Percentiles rank a stretch among this genome's conserved stretches.
Evolutionary conservation across 1,140 invertebrate species (phyloP).

Genomic region (Microplitis demolitor): DNA sequence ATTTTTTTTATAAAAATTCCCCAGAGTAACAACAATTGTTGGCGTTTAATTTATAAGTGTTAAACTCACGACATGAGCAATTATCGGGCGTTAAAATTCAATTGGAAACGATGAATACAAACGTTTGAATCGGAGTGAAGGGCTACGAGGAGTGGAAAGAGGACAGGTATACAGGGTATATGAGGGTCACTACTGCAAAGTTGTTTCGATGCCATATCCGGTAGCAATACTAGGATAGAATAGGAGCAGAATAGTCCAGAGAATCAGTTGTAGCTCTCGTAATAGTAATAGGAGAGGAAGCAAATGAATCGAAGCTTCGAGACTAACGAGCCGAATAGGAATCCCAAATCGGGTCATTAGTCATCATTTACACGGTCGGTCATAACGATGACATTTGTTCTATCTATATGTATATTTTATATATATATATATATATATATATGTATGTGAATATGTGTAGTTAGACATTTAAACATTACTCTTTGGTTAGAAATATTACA

Average conservation of each 20-base stretch:
- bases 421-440: too few species aligned
- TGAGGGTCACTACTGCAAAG: background rate
- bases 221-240: too few species aligned
- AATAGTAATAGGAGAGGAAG: background rate
- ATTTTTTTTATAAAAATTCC: too few species aligned
- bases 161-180: too few species aligned
- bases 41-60: background rate
- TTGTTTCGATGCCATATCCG: background rate
- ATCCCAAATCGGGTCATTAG: conserved; percentile 2
- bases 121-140: background rate
- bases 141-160: too few species aligned
- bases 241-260: too few species aligned
- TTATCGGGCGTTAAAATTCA: background rate
- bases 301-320: background rate
- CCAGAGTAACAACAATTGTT: too few species aligned
- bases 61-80: background rate
- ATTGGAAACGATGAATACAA: background rate
- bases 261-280: too few species aligned
- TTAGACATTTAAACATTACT: too few species aligned
- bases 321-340: background rate
- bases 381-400: background rate
- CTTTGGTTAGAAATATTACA: too few species aligned
- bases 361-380: background rate
- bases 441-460: too few species aligned
- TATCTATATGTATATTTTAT: background rate